Percentiles rank a stretch among this genome's conserved stretches.
phyloP scores from a whole-genome alignment of 2,888 invertebrate genomes.

The Harmothoe impar region DNA sequence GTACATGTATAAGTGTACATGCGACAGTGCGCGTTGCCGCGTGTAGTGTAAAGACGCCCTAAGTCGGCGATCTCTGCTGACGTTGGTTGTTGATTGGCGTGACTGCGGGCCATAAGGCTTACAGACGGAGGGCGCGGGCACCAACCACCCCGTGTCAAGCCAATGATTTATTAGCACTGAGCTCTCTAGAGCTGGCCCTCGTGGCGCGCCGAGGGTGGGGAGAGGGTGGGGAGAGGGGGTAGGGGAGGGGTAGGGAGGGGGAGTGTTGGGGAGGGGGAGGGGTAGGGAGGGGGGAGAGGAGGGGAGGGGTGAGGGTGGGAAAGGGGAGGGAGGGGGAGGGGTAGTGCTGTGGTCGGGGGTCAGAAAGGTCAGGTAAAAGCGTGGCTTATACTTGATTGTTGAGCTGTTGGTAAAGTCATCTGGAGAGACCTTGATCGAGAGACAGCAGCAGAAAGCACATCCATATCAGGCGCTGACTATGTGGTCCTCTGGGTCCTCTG shows the following conservation, averaged over 20 bases:
- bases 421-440: too few species aligned
- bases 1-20: too few species aligned
- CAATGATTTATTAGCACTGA: conserved; percentile 8
- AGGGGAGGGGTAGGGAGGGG: background rate
- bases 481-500: too few species aligned
- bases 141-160: background rate
- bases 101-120: conserved; percentile 17
- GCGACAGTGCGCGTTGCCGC: too few species aligned
- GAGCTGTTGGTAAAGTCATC: too few species aligned
- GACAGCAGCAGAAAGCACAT: too few species aligned
- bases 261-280: background rate
- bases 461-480: too few species aligned
- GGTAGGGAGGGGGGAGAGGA: background rate
- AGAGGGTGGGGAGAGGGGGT: background rate
- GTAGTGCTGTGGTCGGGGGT: background rate
- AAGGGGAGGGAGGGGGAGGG: background rate
- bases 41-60: conserved; percentile 14
- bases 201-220: background rate
- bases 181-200: background rate
- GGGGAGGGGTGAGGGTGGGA: background rate
- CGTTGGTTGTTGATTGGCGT: background rate
- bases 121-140: background rate
- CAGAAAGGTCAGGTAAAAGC: background rate
- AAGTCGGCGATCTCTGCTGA: background rate
- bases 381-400: background rate